A percentile compares a stretch with the other conserved stretches of the same genome.
phyloP scores from a whole-genome alignment of 2,797 vertebrate genomes.

The Numenius phaeopus region DNA sequence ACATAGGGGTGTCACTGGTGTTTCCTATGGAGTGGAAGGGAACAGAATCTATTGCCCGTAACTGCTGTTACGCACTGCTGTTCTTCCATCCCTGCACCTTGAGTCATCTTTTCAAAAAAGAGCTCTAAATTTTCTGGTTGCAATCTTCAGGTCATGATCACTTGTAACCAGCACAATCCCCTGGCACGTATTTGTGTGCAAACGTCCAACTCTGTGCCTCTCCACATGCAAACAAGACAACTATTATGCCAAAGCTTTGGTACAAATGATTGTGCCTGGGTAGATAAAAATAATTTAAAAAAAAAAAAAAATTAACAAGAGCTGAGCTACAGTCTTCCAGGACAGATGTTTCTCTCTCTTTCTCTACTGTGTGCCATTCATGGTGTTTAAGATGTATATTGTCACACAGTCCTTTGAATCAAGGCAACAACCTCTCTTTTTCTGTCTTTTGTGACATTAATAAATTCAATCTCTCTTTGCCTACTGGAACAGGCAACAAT shows the following conservation, averaged over 20 bases:
- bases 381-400: background rate
- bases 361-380: background rate
- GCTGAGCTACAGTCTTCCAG: background rate
- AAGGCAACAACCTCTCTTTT: background rate
- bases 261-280: background rate
- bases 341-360: background rate
- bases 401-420: background rate
- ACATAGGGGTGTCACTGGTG: accelerated
- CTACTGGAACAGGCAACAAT: background rate
- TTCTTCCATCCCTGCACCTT: background rate
- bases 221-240: background rate
- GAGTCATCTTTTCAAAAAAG: background rate
- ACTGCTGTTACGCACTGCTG: background rate
- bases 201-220: background rate
- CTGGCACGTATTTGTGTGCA: background rate
- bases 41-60: background rate
- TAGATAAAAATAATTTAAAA: background rate
- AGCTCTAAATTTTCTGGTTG: background rate
- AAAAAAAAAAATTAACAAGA: background rate
- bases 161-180: background rate
- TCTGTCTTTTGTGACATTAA: background rate
- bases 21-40: background rate
- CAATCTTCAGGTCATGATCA: background rate
- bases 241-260: background rate
- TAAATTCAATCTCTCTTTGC: background rate